These are phyloP conservation scores for Nysson spinosus DNA, from an alignment of 2,888 invertebrate species.

Conservation along the genomic window DNA sequence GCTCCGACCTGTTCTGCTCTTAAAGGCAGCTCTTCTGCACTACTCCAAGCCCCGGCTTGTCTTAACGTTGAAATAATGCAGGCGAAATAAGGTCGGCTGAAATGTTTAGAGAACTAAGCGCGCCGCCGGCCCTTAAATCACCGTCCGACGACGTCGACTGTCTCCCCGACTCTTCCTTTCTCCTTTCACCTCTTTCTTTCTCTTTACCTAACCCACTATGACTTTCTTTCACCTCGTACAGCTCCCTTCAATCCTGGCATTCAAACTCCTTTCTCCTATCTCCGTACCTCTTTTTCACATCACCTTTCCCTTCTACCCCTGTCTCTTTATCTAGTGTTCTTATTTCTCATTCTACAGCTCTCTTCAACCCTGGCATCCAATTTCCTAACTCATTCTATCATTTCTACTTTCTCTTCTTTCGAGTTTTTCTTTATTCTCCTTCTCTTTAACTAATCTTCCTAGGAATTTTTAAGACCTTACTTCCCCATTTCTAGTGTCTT, in stretches of 20 bases:
- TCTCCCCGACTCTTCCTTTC: slow-evolving; percentile 39
- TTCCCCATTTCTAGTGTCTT: too few relatives aligned
- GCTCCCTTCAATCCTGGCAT: too few relatives aligned
- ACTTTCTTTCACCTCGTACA: neutral
- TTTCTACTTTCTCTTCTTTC: neutral
- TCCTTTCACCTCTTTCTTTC: slow-evolving; percentile 2
- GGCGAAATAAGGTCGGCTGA: slow-evolving; percentile 72
- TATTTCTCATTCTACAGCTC: slow-evolving; percentile 1
- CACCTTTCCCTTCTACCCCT: neutral
- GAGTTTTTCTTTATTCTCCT: neutral
- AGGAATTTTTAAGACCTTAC: too few relatives aligned
- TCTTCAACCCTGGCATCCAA: slow-evolving; percentile 27
- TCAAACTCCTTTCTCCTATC: neutral
- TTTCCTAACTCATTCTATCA: too few relatives aligned
- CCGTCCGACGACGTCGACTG: slow-evolving; percentile 56
- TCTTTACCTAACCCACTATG: neutral
- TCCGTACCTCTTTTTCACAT: neutral
- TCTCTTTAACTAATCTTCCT: slow-evolving; percentile 10
- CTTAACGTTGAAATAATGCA: slow-evolving; percentile 73
- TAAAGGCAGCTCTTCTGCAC: slow-evolving; percentile 43
- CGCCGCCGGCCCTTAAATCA: slow-evolving; percentile 67
- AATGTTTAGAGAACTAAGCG: slow-evolving; percentile 72
- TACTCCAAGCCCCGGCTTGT: slow-evolving; percentile 51
- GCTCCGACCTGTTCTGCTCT: slow-evolving; percentile 46
- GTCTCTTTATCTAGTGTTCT: too few relatives aligned